Percentiles rank a stretch among this genome's conserved stretches.
Conservation (phyloP, 1,140 invertebrate species). For the Trigoniulus corallinus region DNA sequence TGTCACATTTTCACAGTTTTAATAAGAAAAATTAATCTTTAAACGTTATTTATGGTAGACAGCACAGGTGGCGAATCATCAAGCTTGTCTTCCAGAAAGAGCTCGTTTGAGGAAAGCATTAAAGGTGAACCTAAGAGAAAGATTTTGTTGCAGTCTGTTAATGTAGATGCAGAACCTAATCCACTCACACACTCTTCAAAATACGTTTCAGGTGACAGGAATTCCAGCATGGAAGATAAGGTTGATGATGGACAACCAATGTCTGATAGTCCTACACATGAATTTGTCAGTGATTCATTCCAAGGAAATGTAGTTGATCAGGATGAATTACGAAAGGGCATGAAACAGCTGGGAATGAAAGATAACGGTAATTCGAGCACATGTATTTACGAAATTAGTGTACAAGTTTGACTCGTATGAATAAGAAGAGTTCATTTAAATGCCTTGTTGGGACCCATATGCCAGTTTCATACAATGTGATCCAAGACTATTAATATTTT, state of each 20-base stretch:
- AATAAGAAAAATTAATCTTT: neutral
- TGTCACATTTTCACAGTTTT: neutral
- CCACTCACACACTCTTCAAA: neutral
- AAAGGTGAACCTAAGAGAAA: neutral
- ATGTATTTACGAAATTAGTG: no score
- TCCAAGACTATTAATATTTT: no score
- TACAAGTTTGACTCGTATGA: no score
- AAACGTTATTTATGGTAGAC: neutral
- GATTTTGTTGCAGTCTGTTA: neutral
- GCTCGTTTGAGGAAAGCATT: neutral
- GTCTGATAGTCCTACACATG: conserved; percentile 20
- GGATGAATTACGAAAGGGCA: conserved; percentile 29
- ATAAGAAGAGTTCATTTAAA: no score
- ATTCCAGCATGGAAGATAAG: no score
- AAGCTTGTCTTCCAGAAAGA: neutral
- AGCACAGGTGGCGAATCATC: conserved; percentile 8
- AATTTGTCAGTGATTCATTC: conserved; percentile 32
- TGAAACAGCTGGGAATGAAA: conserved; percentile 26
- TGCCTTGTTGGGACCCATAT: no score
- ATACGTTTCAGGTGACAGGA: neutral
- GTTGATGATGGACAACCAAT: conserved; percentile 14
- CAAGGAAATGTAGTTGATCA: conserved; percentile 21
- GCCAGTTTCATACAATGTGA: no score
- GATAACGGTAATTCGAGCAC: neutral
- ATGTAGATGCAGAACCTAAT: neutral